Base-by-base conservation (phyloP, 1,140 invertebrate species). In the Battus philenor region DNA sequence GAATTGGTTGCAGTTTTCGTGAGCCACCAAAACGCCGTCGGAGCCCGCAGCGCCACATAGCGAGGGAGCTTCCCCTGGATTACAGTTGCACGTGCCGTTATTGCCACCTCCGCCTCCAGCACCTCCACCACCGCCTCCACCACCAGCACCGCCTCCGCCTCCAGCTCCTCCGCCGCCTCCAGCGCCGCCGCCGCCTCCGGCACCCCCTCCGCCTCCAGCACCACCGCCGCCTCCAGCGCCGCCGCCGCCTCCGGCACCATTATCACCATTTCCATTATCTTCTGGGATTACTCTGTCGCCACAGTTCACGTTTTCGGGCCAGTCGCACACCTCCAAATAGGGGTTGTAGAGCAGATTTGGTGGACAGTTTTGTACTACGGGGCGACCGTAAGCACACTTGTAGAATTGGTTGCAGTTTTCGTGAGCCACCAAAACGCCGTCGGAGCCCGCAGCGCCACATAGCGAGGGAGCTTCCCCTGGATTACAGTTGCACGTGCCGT, bases 281-380 rank as follows among this genome's bases (percentile, higher is more conserved):
- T 55, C 49, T 0, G 54, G 49, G 6, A 55, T 50, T 3, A 53
- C 8, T 41, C 64, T 54, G 4, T 64, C 54, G 3, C 38, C 54
- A 30, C 70, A 73, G 1, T 68, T 43, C 1, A 94, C 88, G 52
- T 86, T 71, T 41, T 87, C 50, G 13, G 90, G 74, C 88, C 90
- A 86, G 58, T 92, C 87, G 68, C 92, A 88, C 50, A 88, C 69
- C 69, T 89, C 73, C 9, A 58, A 56, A 24, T 77, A 39, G 30
- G 90, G 80, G 64, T 91, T 90, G 52, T 87, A 92, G 51, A 89
- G 63, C 39, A 87, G 86, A 16, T 34, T 33, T 11, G 69, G 63
- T 0, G 70, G 57, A 4, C 85, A 87, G 33, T 87, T 88, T 2
- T 65, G 59, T 1, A 39, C 38, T 2, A 59, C 38, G 3, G 59